These are phyloP conservation scores for Geodia barretti DNA, from an alignment of 37 sponge, comb jelly and placozoan genomes.

Conservation along the genomic window DNA sequence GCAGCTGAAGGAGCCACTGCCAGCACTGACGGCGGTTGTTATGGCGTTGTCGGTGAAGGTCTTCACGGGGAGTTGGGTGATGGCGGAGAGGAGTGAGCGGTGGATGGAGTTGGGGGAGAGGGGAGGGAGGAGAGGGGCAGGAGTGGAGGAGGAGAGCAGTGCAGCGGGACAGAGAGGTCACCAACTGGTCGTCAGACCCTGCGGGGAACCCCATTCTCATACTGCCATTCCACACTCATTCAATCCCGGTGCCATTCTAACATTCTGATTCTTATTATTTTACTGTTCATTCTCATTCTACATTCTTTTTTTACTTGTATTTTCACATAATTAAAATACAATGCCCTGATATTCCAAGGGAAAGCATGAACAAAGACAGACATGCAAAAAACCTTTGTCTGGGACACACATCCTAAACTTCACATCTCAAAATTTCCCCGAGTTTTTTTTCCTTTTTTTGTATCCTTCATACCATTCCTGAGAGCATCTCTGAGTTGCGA, in stretches of 20 bases:
- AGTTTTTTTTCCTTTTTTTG: not conserved
- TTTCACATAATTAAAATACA: no score
- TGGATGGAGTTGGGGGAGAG: slow-evolving; percentile 4
- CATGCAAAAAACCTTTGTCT: no score
- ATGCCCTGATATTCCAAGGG: no score
- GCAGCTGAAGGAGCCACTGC: slow-evolving; percentile 90
- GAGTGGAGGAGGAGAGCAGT: not conserved
- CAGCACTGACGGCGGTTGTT: slow-evolving; percentile 66
- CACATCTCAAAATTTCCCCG: not conserved
- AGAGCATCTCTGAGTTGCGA: slow-evolving; percentile 13
- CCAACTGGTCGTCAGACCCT: slow-evolving; percentile 27
- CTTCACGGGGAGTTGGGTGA: slow-evolving; percentile 65
- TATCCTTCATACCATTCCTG: slow-evolving; percentile 8
- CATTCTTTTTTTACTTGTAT: no score
- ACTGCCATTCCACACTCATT: not conserved
- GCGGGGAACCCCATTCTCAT: not conserved
- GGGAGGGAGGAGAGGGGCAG: not conserved
- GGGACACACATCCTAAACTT: no score
- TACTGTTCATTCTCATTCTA: no score
- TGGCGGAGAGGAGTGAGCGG: slow-evolving; percentile 31
- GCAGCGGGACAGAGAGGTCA: not conserved
- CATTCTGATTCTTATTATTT: no score
- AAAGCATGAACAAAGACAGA: no score
- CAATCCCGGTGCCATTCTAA: not conserved
- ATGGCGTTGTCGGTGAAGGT: slow-evolving; percentile 63